These are phyloP conservation scores for Lerema accius DNA, from an alignment of 1,140 invertebrate genomes.

Conservation along the genomic window DNA sequence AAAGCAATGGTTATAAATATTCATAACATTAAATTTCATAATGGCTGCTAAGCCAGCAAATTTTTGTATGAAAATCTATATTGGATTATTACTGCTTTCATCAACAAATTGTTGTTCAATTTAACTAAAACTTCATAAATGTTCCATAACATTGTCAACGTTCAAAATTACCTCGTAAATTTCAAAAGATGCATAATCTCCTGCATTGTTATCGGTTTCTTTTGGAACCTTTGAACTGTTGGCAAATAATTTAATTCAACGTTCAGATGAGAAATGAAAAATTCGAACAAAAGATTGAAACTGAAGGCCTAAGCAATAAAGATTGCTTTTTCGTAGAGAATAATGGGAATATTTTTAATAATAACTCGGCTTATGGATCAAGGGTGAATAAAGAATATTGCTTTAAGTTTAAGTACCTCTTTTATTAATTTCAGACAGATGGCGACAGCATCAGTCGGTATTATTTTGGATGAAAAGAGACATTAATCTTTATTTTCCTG, in stretches of 20 bases:
- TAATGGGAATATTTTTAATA: slow-evolving; percentile 32
- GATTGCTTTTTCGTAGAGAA: slow-evolving; percentile 28
- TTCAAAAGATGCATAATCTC: slow-evolving; percentile 10
- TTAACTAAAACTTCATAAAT: too few species aligned
- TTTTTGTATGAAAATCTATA: too few species aligned
- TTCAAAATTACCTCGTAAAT: background rate
- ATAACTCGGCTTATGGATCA: slow-evolving; percentile 24
- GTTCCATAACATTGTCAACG: too few species aligned
- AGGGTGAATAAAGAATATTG: slow-evolving; percentile 19
- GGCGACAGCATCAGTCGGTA: background rate
- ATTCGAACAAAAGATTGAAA: slow-evolving; percentile 29
- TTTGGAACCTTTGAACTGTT: slow-evolving; percentile 23
- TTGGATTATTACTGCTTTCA: too few species aligned
- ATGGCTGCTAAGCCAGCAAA: too few species aligned
- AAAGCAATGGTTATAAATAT: too few species aligned
- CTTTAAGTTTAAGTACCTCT: slow-evolving; percentile 7
- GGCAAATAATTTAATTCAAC: slow-evolving; percentile 21
- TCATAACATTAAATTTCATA: too few species aligned
- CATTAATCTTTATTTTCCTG: background rate
- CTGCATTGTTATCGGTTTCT: slow-evolving; percentile 14
- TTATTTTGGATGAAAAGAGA: background rate
- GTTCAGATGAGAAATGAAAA: slow-evolving; percentile 25
- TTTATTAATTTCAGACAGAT: slow-evolving; percentile 16
- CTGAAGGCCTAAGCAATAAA: slow-evolving; percentile 27
- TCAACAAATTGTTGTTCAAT: too few species aligned